Percentiles rank a stretch among this genome's conserved stretches.
phyloP scores from a whole-genome alignment of 2,888 invertebrate genomes.

The Cheilosia urbana region DNA sequence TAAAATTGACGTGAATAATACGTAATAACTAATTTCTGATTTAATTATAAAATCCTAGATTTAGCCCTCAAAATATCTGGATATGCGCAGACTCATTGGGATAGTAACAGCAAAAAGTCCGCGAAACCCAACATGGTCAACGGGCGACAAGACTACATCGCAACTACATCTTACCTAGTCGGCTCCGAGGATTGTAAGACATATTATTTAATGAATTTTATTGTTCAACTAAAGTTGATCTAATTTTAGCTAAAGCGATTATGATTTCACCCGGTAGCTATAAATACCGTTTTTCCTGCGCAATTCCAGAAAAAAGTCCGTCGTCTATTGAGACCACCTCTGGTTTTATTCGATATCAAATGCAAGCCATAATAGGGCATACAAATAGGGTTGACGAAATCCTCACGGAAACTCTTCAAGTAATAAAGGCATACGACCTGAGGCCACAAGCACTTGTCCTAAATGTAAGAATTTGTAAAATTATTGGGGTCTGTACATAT shows the following conservation, averaged over 20 bases:
- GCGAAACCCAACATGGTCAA: slow-evolving; percentile 74
- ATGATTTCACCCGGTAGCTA: slow-evolving; percentile 78
- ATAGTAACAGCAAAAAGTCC: slow-evolving; percentile 28
- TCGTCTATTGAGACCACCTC: slow-evolving; percentile 78
- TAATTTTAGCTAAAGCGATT: slow-evolving; percentile 75
- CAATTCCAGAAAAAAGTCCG: slow-evolving; percentile 79
- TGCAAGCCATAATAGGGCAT: slow-evolving; percentile 77
- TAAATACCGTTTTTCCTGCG: slow-evolving; percentile 79
- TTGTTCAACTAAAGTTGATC: background rate
- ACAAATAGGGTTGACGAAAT: slow-evolving; percentile 61
- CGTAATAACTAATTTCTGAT: background rate
- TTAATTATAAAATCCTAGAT: slow-evolving; percentile 71
- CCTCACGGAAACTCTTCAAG: slow-evolving; percentile 45
- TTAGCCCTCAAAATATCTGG: slow-evolving; percentile 79
- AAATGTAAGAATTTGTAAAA: slow-evolving; percentile 42
- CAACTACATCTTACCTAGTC: slow-evolving; percentile 79
- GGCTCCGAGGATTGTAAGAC: slow-evolving; percentile 79
- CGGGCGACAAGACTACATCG: slow-evolving; percentile 80
- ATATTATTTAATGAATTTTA: no score
- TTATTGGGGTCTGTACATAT: background rate
- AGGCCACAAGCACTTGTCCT: slow-evolving; percentile 32
- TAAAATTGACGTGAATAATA: no score
- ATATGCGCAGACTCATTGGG: slow-evolving; percentile 79
- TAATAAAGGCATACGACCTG: slow-evolving; percentile 38
- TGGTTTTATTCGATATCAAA: slow-evolving; percentile 80